These are phyloP conservation scores for Prinia subflava DNA, from an alignment of 2,113 vertebrate species.

Conservation along the genomic window DNA sequence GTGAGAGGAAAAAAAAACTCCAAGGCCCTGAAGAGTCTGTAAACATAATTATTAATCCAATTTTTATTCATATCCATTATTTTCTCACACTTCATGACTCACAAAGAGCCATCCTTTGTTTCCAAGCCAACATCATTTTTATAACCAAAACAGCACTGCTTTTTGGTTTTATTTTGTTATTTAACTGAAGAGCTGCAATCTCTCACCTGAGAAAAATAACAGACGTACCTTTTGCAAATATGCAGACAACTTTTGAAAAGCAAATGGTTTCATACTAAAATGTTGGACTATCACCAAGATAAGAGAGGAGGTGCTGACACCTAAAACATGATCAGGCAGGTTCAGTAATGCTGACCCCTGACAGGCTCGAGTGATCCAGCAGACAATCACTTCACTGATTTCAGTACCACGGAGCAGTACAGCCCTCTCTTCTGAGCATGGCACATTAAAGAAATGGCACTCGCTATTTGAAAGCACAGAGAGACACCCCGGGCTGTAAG, in stretches of 20 bases:
- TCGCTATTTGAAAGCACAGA: not conserved
- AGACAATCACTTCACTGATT: not conserved
- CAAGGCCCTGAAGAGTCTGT: not conserved
- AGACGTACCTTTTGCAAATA: not conserved
- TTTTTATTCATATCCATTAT: not conserved
- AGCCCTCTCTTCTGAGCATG: not conserved
- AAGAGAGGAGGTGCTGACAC: not conserved
- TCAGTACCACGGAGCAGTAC: not conserved
- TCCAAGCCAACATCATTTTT: not conserved
- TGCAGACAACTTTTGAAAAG: not conserved
- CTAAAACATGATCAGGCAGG: not conserved
- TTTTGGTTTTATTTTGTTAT: not conserved
- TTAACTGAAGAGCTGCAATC: not conserved
- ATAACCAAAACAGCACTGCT: not conserved
- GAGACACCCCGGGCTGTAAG: not conserved
- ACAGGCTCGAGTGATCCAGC: not conserved
- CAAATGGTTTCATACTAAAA: not conserved
- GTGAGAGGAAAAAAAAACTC: not conserved
- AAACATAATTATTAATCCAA: not conserved
- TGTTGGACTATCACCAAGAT: not conserved
- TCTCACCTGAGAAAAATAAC: not conserved
- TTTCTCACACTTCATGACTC: not conserved
- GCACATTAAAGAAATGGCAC: not conserved
- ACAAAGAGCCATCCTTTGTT: slow-evolving; percentile 30
- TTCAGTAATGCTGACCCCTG: not conserved